Conservation (phyloP, 2,797 vertebrate species). For the Danio aesculapii region DNA sequence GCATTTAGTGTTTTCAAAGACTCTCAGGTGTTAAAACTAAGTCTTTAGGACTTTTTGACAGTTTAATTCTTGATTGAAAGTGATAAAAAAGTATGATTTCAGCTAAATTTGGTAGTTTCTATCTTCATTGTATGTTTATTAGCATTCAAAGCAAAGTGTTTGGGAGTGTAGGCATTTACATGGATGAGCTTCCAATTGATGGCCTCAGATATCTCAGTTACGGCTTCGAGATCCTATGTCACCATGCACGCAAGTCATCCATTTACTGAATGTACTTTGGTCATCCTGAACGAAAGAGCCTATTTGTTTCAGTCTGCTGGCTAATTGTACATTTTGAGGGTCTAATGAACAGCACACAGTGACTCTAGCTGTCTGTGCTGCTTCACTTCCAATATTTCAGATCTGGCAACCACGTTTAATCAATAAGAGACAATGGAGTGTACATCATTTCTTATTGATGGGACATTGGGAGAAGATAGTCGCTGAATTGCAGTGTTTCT, state of each 20-base stretch:
- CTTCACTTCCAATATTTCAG: conserved; percentile 44
- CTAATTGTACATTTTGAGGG: conserved; percentile 50
- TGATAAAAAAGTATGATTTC: not conserved
- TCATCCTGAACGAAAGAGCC: conserved; percentile 29
- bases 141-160: conserved; percentile 6
- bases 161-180: conserved; percentile 26
- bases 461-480: conserved; percentile 32
- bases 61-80: not conserved
- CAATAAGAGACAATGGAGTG: conserved; percentile 42
- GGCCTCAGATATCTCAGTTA: conserved; percentile 12
- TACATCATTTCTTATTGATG: conserved; percentile 49
- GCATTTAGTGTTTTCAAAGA: not conserved
- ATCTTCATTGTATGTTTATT: not conserved
- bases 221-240: conserved; percentile 31
- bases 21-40: not conserved
- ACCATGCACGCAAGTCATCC: conserved; percentile 40
- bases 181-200: conserved; percentile 22
- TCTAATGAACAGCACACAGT: conserved; percentile 44
- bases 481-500: conserved; percentile 17
- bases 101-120: not conserved
- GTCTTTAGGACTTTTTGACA: not conserved
- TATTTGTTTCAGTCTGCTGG: conserved; percentile 53
- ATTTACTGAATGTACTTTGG: conserved; percentile 45
- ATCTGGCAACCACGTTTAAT: conserved; percentile 45
- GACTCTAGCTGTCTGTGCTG: conserved; percentile 24